Base-by-base conservation (phyloP, 1,140 invertebrate genomes). In the Drosophila nannoptera region DNA sequence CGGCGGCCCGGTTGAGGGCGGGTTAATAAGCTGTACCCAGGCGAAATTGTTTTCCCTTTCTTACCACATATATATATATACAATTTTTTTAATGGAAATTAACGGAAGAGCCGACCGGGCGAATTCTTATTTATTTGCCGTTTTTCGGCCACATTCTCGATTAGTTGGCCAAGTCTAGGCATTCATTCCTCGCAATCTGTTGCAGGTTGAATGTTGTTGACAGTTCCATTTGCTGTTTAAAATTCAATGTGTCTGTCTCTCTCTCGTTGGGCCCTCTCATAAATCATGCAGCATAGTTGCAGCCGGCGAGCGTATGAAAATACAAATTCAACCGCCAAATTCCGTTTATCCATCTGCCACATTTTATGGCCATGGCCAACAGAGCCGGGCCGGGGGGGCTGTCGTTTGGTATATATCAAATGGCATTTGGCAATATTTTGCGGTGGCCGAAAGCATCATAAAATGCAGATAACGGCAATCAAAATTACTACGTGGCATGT, bases 401-500 rank as follows among this genome's bases (percentile, higher is more conserved):
- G 63, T 69, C 80, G 76, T 83, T 22, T 22, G 22, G 14, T 14
- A 43, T 43, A 73, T 83, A 83, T 83, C 80, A 83, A 78, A 78
- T 84, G 59, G 65, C 80, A 84, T 75, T 83, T 84, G 58, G 43
- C 84, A 73, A 73, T 77, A 58, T 71, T 68, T 31, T 77, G 75
- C 75, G 63, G 75, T 78, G 54, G 59, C 69, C 70, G 65, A 70
- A 22, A 76, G 77, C 77, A 80, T 77, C 84, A 84, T 84, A 84
- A 84, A 86, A 86, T 81, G 73, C 80, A 84, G 80, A 81, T 86
- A 84, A 74, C 69, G 66, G 80, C 80, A 84, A 81, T 84, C 77
- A 81, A 80, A 80, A 75, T 76, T 73, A 73, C 68, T 67, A 56
- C 40, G 6, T 14, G 4, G 12, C n/a, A 14, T n/a, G n/a, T n/a